A percentile compares a stretch with the other conserved stretches of the same genome.
phyloP scores from a whole-genome alignment of 1,140 invertebrate genomes.

The Sipha flava region DNA sequence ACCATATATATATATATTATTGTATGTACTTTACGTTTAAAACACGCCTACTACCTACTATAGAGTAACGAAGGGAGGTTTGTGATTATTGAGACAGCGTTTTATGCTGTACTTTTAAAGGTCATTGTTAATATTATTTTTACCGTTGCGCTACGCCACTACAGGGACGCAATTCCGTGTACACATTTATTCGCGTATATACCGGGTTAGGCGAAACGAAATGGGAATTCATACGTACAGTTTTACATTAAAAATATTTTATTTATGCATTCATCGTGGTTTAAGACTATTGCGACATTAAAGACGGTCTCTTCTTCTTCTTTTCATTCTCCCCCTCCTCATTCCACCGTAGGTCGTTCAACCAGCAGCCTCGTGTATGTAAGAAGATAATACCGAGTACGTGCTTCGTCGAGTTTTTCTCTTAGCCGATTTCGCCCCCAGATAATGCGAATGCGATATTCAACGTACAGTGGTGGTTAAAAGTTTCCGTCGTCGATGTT shows the following conservation, averaged over 20 bases:
- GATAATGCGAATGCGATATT: constrained; percentile 5
- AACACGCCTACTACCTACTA: too few species aligned
- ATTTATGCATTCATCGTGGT: neutral
- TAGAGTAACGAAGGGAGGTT: neutral
- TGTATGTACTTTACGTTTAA: too few species aligned
- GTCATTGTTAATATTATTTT: neutral
- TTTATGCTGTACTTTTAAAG: neutral
- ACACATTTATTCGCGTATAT: too few species aligned
- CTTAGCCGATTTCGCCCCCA: neutral
- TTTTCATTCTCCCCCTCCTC: neutral
- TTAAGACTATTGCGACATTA: neutral
- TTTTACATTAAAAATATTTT: neutral
- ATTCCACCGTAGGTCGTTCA: too few species aligned
- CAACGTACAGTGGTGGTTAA: neutral
- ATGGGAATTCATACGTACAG: too few species aligned
- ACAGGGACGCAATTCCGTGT: too few species aligned
- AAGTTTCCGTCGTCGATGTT: constrained; percentile 10
- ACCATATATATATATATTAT: too few species aligned
- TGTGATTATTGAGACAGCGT: neutral
- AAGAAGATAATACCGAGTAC: constrained; percentile 3
- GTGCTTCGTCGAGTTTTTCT: constrained; percentile 3
- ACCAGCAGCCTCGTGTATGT: too few species aligned
- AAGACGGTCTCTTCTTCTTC: neutral
- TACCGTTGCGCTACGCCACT: too few species aligned
- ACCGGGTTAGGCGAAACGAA: too few species aligned